These are phyloP conservation scores for Temnothorax rugatulus DNA, from an alignment of 2,888 invertebrate genomes.

Conservation along the genomic window DNA sequence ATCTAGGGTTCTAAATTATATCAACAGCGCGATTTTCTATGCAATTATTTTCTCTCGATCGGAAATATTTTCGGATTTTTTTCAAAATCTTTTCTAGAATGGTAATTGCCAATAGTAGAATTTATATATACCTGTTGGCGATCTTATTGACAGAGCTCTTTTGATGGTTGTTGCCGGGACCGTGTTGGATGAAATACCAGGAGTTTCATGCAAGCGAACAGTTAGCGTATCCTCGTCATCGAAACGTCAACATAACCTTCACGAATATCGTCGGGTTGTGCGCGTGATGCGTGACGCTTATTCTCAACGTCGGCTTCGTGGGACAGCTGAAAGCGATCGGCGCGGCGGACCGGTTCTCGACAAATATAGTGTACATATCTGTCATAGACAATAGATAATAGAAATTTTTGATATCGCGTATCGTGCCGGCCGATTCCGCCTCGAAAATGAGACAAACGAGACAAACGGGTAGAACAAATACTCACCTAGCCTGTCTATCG, in stretches of 20 bases:
- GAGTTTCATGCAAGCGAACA: slow-evolving; percentile 80
- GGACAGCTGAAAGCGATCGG: slow-evolving; percentile 42
- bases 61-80: background rate
- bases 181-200: slow-evolving; percentile 77
- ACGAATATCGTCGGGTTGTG: background rate
- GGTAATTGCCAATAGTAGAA: slow-evolving; percentile 69
- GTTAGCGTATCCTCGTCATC: slow-evolving; percentile 69
- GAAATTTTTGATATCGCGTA: slow-evolving; percentile 4
- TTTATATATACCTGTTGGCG: slow-evolving; percentile 79
- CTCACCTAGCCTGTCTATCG: slow-evolving; percentile 92
- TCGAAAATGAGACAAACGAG: slow-evolving; percentile 7
- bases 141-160: slow-evolving; percentile 81
- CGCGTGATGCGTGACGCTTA: background rate
- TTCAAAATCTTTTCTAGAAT: slow-evolving; percentile 30
- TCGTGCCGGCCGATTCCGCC: background rate
- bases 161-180: slow-evolving; percentile 79
- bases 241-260: slow-evolving; percentile 60
- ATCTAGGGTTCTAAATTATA: background rate
- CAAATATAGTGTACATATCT: slow-evolving; percentile 61
- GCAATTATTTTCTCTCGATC: background rate
- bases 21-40: slow-evolving; percentile 6
- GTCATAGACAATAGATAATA: slow-evolving; percentile 55
- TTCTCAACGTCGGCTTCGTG: slow-evolving; percentile 5
- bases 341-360: slow-evolving; percentile 59
- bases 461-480: slow-evolving; percentile 57